phyloP scores from a whole-genome alignment of 64 coral and sea anemone species.

The Anthopleura sola region DNA sequence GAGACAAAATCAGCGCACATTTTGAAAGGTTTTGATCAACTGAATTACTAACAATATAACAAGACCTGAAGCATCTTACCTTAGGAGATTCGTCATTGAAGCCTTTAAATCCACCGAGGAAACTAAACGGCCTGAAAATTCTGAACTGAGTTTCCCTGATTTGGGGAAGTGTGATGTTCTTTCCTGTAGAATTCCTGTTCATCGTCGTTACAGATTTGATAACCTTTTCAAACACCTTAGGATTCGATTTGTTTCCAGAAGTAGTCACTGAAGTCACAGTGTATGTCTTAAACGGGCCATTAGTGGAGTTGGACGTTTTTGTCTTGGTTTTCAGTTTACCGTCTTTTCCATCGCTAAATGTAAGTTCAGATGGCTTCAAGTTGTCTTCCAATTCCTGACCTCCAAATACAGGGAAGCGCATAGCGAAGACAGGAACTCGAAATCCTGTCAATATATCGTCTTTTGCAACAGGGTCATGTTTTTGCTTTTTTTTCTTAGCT shows the following conservation, averaged over 20 bases:
- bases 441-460: neutral
- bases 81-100: neutral
- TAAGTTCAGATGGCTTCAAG: neutral
- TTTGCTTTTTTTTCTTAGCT: constrained; percentile 14
- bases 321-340: constrained; percentile 66
- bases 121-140: neutral
- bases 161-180: neutral
- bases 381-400: constrained; percentile 3
- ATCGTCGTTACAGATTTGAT: constrained; percentile 66
- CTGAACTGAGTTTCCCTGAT: neutral
- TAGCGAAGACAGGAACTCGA: constrained; percentile 34
- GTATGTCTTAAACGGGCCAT: constrained; percentile 74
- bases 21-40: too few relatives aligned
- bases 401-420: constrained; percentile 51
- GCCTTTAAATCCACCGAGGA: neutral
- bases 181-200: constrained; percentile 17
- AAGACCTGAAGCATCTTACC: neutral
- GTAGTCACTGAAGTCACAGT: constrained; percentile 63
- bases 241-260: constrained; percentile 78
- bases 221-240: constrained; percentile 48
- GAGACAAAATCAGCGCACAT: too few relatives aligned
- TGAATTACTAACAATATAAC: neutral
- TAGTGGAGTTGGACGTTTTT: constrained; percentile 63
- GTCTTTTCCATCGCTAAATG: constrained; percentile 32
- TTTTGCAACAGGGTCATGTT: neutral